Base-by-base conservation (phyloP, 2,797 vertebrate genomes). In the Trachops cirrhosus region DNA sequence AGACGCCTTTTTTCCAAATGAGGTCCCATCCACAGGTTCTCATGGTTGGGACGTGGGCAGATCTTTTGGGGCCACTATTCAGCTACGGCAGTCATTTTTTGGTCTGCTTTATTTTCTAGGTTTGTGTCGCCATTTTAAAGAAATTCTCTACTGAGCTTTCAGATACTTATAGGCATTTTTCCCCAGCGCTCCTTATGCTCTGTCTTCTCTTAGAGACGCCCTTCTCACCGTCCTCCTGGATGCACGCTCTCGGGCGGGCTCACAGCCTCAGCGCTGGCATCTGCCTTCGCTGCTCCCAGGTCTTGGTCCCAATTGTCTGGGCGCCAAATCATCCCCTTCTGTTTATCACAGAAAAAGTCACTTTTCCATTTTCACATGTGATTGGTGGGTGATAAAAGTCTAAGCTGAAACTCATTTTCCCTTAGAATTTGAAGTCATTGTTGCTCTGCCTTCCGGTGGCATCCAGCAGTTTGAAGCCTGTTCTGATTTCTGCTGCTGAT, bases 101-200 rank as follows among this genome's bases (percentile, higher is more conserved):
- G 48, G 50, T 71, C 87, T 59, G 21, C 34, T 74, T 84, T 82
- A 71, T 78, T 95, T 96, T 54, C 41, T 19, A 14, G 37, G 37
- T 54, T 52, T 75, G 82, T 26, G 22, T 24, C 26, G 21, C 26
- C 1, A 24, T 84, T 34, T 71, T n/a, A 8, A 67, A 57, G 26
- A 91, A 48, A 50, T 12, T n/a, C 24, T 73, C 34, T 59, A 32
- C 2, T 34, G 74, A 62, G 39, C 52, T 91, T 78, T 80, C 78
- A 70, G 6, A n/a, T 19, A 54, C 26, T 19, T 21, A 16, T 0
- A 16, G 44, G 46, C 14, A 9, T 48, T 64, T 64, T 37, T 37
- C 1, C 1, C 2, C 32, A 19, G 32, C 14, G 34, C 39, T 26
- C 54, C 34, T n/a, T 16, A 21, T 26, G 5, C 14, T 57, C 0